Evolutionary conservation across 2,113 vertebrate species (phyloP).

Genomic region (Lepus europaeus): DNA sequence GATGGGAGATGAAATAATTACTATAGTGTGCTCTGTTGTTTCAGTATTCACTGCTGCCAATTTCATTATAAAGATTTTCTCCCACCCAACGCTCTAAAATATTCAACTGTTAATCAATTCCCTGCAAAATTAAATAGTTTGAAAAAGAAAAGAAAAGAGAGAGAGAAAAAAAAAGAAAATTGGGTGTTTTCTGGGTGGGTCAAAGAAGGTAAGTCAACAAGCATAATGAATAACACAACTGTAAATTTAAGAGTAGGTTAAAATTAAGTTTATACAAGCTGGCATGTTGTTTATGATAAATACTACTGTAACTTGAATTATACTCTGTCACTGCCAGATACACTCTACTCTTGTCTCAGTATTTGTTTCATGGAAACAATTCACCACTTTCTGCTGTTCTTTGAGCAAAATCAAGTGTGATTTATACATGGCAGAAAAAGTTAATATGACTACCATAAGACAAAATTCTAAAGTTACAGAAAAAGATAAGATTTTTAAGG

Average conservation of each 20-base stretch:
- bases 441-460: conserved; percentile 51
- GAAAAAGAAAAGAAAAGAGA: conserved; percentile 38
- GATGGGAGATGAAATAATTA: not conserved
- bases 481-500: conserved; percentile 28
- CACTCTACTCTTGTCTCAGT: conserved; percentile 57
- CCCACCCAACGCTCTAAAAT: not conserved
- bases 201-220: conserved; percentile 17
- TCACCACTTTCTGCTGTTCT: conserved; percentile 65
- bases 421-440: conserved; percentile 61
- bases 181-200: conserved; percentile 59
- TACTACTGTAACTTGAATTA: conserved; percentile 54
- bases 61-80: conserved; percentile 52
- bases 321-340: conserved; percentile 69
- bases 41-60: conserved; percentile 46
- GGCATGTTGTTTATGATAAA: conserved; percentile 58
- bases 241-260: conserved; percentile 60
- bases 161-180: conserved; percentile 56
- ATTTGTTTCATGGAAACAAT: conserved; percentile 73
- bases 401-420: conserved; percentile 63
- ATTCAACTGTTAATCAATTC: not conserved
- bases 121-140: conserved; percentile 44
- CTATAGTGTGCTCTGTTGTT: not conserved
- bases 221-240: conserved; percentile 49
- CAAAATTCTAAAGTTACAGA: conserved; percentile 58
- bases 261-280: conserved; percentile 63